Percentiles rank a stretch among this genome's conserved stretches.
phyloP scores from a whole-genome alignment of 35 echinoderm and acorn worm species.

The Diadema setosum region DNA sequence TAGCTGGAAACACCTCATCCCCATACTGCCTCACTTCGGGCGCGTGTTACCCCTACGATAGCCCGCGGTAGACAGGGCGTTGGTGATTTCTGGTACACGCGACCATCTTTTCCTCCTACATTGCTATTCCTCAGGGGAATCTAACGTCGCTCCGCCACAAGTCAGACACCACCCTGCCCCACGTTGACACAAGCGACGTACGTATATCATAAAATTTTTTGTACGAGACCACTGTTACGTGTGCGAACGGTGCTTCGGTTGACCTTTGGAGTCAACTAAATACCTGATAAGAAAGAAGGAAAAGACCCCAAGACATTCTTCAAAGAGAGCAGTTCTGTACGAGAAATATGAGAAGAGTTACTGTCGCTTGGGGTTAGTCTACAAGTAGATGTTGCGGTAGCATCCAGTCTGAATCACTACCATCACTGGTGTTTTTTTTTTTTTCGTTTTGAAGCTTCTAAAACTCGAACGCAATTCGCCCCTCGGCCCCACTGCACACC shows the following conservation, averaged over 20 bases:
- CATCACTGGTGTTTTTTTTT: neutral
- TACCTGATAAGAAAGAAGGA: neutral
- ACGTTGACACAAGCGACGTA: neutral
- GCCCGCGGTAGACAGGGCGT: neutral
- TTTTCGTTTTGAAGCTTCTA: neutral
- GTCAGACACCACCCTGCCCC: neutral
- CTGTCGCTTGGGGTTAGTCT: neutral
- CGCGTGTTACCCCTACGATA: neutral
- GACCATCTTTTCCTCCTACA: neutral
- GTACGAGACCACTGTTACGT: neutral
- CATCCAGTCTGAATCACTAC: neutral
- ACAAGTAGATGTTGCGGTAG: neutral
- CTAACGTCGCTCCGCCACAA: neutral
- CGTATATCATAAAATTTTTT: neutral
- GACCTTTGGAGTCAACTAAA: neutral
- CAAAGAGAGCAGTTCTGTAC: neutral
- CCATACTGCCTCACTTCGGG: neutral
- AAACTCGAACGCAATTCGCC: neutral
- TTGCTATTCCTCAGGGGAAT: neutral
- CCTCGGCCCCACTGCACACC: neutral
- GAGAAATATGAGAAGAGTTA: neutral
- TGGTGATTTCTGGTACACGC: neutral
- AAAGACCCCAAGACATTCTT: neutral
- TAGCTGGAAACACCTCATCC: neutral
- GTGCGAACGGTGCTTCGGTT: neutral